Percentiles rank a stretch among this genome's conserved stretches.
These are phyloP conservation scores for Anas capensis DNA, from an alignment of 2,797 vertebrate species.

Conservation along the genomic window DNA sequence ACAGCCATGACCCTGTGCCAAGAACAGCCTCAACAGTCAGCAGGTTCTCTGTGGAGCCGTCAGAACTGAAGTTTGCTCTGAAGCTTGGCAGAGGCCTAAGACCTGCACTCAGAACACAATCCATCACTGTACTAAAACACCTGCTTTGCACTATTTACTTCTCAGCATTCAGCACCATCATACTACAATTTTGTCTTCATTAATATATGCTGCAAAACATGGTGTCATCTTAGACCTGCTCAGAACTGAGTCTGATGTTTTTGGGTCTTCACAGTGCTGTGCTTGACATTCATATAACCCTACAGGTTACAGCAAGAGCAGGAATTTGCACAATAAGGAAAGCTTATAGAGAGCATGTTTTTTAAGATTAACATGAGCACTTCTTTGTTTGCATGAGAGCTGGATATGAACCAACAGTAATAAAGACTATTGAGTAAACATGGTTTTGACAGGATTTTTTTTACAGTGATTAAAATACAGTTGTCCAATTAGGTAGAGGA, in stretches of 20 bases:
- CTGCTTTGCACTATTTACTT: neutral
- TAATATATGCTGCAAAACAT: neutral
- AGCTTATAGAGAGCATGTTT: neutral
- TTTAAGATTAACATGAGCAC: neutral
- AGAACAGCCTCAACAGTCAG: neutral
- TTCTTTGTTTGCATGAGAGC: neutral
- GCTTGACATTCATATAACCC: neutral
- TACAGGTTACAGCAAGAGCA: neutral
- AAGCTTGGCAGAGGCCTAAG: neutral
- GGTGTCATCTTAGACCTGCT: neutral
- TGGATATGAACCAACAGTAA: neutral
- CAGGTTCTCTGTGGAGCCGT: neutral
- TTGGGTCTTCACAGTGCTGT: neutral
- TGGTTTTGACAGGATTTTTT: neutral
- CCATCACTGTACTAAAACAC: neutral
- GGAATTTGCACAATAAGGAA: neutral
- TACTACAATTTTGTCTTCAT: neutral
- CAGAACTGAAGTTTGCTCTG: neutral
- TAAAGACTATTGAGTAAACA: neutral
- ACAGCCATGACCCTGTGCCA: neutral
- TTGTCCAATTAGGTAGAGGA: neutral
- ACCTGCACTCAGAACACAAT: neutral
- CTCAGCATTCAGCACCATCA: neutral
- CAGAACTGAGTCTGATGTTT: neutral
- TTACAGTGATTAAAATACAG: neutral